A percentile compares a stretch with the other conserved stretches of the same genome.
phyloP scores from a whole-genome alignment of 2,888 invertebrate genomes.

The Pilophorus perplexus region DNA sequence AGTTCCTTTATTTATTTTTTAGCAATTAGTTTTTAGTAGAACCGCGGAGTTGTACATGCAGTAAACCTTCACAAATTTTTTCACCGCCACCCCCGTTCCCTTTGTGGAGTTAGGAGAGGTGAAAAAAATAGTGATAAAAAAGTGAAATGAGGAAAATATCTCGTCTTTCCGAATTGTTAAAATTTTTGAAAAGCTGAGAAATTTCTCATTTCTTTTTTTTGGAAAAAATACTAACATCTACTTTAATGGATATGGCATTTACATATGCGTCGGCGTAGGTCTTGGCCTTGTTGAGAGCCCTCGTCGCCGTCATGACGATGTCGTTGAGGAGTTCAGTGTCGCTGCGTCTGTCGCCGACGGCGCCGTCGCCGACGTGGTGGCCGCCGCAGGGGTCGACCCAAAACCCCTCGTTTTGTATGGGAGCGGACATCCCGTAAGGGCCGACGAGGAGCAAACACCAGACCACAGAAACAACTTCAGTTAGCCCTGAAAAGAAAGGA shows the following conservation, averaged over 20 bases:
- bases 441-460: slow-evolving; percentile 30
- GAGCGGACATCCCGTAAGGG: slow-evolving; percentile 52
- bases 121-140: not conserved
- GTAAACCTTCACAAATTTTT: no score
- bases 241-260: slow-evolving; percentile 48
- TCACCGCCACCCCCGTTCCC: no score
- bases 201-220: no score
- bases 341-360: slow-evolving; percentile 18
- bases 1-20: no score
- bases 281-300: slow-evolving; percentile 54
- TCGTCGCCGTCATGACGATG: slow-evolving; percentile 55
- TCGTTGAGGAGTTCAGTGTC: slow-evolving; percentile 50
- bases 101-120: no score
- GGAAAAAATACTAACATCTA: slow-evolving; percentile 3
- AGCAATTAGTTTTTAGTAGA: no score
- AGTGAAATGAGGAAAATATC: slow-evolving; percentile 13
- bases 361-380: slow-evolving; percentile 14
- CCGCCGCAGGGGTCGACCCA: slow-evolving; percentile 59
- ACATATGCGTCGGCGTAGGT: slow-evolving; percentile 55
- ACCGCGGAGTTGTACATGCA: no score
- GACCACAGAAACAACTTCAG: slow-evolving; percentile 36
- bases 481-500: slow-evolving; percentile 24
- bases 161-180: no score
- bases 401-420: slow-evolving; percentile 51
- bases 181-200: no score